Percentiles rank a stretch among this genome's conserved stretches.
Conservation (phyloP, 2,797 vertebrate species). For the Dendrocincla tyrannina region DNA sequence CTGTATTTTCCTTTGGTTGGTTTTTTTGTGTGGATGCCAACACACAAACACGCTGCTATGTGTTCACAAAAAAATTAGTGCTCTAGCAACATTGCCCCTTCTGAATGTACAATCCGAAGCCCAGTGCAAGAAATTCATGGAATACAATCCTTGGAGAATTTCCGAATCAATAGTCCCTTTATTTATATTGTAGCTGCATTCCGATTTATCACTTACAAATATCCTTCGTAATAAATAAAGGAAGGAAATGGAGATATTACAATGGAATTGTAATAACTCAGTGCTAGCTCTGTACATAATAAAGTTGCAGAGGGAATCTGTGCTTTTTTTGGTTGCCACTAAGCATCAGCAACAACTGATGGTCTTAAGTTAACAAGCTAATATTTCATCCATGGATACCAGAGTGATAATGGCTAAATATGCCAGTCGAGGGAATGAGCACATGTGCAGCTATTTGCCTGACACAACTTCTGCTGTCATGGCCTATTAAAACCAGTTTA, state of each 20-base stretch:
- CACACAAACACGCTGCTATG: neutral
- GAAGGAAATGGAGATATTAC: conserved; percentile 21
- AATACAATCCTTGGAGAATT: neutral
- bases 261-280: conserved; percentile 49
- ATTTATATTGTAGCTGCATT: conserved; percentile 18
- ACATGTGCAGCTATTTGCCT: conserved; percentile 81
- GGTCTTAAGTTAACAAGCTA: conserved; percentile 80
- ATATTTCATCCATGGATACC: conserved; percentile 83
- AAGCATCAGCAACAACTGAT: conserved; percentile 72
- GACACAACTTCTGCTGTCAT: conserved; percentile 91
- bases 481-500: conserved; percentile 96
- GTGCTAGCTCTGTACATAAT: conserved; percentile 27
- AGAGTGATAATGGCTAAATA: conserved; percentile 79
- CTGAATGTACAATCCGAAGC: conserved; percentile 1
- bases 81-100: neutral
- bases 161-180: neutral
- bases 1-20: neutral
- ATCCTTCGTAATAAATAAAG: conserved; percentile 38
- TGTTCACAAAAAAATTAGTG: conserved; percentile 44
- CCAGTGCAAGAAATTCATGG: conserved; percentile 2
- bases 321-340: conserved; percentile 59
- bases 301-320: conserved; percentile 66
- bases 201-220: conserved; percentile 28
- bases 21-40: neutral
- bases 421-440: conserved; percentile 75